phyloP scores from a whole-genome alignment of 2,888 invertebrate species.

The Thelaira solivaga region DNA sequence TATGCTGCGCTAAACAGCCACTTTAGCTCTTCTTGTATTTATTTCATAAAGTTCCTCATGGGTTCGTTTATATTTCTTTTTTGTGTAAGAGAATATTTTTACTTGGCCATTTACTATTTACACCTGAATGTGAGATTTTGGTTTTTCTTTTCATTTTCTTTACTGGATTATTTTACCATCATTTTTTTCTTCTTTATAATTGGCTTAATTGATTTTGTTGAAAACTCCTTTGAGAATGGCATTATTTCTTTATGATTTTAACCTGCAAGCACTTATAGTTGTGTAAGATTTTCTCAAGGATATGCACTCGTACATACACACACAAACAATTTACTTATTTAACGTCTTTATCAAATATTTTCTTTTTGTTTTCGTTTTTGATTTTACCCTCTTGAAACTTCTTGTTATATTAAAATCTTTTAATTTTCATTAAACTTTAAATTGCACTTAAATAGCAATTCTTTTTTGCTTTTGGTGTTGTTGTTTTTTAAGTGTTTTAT shows the following conservation, averaged over 20 bases:
- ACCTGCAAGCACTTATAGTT: conserved; percentile 30
- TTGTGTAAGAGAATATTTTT: no score
- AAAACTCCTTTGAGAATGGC: conserved; percentile 38
- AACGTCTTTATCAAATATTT: conserved; percentile 12
- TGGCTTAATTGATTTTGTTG: conserved; percentile 59
- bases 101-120: neutral
- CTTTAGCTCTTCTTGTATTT: no score
- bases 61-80: no score
- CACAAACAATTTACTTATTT: conserved; percentile 19
- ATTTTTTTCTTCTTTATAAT: conserved; percentile 21
- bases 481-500: conserved; percentile 27
- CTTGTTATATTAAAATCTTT: conserved; percentile 42
- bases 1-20: no score
- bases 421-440: conserved; percentile 60
- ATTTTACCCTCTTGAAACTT: conserved; percentile 23
- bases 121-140: conserved; percentile 8
- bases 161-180: neutral
- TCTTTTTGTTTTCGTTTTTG: conserved; percentile 16
- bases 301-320: no score
- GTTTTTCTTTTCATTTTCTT: neutral
- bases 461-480: neutral
- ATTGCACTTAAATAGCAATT: conserved; percentile 38
- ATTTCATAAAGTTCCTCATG: no score
- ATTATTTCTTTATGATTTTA: conserved; percentile 37
- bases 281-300: conserved; percentile 36